These are phyloP conservation scores for Anarhynchus alexandrinus DNA, from an alignment of 2,113 vertebrate species.

Conservation along the genomic window DNA sequence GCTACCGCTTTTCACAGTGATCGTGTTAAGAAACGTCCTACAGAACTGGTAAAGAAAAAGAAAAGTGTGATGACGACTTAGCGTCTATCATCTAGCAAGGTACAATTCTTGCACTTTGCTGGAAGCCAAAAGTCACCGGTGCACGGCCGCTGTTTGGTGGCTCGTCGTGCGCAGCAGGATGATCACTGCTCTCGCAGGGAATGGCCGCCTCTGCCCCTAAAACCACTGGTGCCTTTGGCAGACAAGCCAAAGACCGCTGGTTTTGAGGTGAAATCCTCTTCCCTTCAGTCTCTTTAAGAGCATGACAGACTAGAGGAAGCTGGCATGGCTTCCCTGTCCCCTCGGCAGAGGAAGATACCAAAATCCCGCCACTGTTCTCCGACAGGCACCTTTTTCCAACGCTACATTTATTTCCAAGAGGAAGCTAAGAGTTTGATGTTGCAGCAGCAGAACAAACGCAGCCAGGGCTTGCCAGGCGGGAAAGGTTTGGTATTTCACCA, in stretches of 20 bases:
- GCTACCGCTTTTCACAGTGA: background rate
- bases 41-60: background rate
- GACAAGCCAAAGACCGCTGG: background rate
- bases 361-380: background rate
- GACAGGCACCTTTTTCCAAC: background rate
- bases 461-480: background rate
- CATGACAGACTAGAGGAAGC: background rate
- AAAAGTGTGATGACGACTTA: accelerated
- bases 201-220: background rate
- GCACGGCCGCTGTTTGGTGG: background rate
- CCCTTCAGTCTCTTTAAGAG: background rate
- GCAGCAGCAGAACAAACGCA: background rate
- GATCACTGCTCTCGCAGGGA: background rate
- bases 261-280: background rate
- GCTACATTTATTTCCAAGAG: background rate
- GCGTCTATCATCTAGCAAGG: background rate
- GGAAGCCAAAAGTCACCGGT: background rate
- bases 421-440: background rate
- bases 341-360: background rate
- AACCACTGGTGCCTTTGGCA: background rate
- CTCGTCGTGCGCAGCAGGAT: too few relatives aligned
- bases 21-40: background rate
- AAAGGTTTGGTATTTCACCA: background rate
- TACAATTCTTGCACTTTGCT: background rate
- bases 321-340: background rate